Conservation (phyloP, 2,888 invertebrate genomes). For the Ophion slaviceki region DNA sequence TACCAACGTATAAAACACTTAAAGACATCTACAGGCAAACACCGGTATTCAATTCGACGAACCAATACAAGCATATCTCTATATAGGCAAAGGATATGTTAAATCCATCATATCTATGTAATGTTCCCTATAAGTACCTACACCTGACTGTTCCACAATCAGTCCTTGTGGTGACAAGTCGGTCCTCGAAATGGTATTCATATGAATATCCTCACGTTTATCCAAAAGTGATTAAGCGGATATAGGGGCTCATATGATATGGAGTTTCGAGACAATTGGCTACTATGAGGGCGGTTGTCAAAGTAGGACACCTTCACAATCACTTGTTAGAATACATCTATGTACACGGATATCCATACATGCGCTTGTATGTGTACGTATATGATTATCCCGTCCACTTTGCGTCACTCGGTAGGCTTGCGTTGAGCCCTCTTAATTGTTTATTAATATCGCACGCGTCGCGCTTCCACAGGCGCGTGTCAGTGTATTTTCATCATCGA, state of each 20-base stretch:
- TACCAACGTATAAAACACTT: no score
- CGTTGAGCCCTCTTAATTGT: constrained; percentile 68
- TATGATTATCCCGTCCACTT: neutral
- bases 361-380: neutral
- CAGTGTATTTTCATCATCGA: constrained; percentile 37
- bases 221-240: neutral
- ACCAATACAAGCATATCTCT: no score
- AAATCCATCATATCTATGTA: no score
- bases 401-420: constrained; percentile 11
- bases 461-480: neutral
- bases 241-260: neutral
- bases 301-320: neutral
- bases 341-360: neutral
- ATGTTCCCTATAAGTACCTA: no score
- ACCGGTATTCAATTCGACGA: no score
- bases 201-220: neutral
- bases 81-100: no score
- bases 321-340: neutral
- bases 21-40: no score
- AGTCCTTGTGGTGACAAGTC: no score
- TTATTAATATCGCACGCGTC: constrained; percentile 64
- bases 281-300: neutral
- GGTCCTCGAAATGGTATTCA: no score
- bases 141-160: no score
- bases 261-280: neutral